Evolutionary conservation across 1,140 invertebrate genomes (phyloP).

Genomic region (Conus ventricosus): DNA sequence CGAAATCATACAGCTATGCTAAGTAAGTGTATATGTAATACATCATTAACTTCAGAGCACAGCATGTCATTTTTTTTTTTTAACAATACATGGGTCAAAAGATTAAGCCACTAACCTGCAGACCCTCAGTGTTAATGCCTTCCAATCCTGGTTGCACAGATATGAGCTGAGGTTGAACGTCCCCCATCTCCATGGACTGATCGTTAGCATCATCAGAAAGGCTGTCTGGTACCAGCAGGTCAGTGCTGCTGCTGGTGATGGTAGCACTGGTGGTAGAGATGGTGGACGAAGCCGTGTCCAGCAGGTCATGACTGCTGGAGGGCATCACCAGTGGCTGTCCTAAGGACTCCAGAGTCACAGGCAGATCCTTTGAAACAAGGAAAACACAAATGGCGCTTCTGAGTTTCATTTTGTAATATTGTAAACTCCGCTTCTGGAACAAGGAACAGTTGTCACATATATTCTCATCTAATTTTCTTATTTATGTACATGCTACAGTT

Average conservation of each 20-base stretch:
- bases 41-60: too few species aligned
- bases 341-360: conserved; percentile 20
- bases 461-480: too few species aligned
- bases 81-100: too few species aligned
- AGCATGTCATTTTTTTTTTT: too few species aligned
- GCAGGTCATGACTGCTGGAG: conserved; percentile 50
- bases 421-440: too few species aligned
- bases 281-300: conserved; percentile 48
- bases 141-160: neutral
- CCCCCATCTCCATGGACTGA: neutral
- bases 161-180: conserved; percentile 55
- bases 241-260: neutral
- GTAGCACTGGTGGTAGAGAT: conserved; percentile 47
- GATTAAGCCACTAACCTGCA: neutral
- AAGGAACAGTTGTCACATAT: too few species aligned
- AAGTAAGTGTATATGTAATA: too few species aligned
- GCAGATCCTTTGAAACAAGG: neutral
- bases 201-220: neutral
- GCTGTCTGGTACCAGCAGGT: neutral
- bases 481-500: too few species aligned
- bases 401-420: too few species aligned
- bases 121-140: neutral
- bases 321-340: conserved; percentile 22
- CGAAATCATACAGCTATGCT: too few species aligned
- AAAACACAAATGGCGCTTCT: neutral